A percentile compares a stretch with the other conserved stretches of the same genome.
Conservation (phyloP, 2,797 vertebrate genomes). For the Erithacus rubecula region DNA sequence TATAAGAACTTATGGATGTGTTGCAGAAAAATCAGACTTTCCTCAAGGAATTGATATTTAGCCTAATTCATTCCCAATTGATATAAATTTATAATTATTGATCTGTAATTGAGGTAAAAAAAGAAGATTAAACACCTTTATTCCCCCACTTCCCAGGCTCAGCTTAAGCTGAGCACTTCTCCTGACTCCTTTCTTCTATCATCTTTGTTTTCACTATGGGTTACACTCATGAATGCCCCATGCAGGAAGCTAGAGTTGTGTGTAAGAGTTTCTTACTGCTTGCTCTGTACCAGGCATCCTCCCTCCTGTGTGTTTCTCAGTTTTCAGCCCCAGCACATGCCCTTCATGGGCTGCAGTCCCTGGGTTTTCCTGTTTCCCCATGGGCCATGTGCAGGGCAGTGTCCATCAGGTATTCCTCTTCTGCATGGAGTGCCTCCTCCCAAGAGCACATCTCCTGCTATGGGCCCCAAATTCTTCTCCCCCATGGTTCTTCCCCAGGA, state of each 20-base stretch:
- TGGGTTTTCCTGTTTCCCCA: background rate
- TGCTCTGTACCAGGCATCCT: background rate
- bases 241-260: background rate
- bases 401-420: rapidly evolving
- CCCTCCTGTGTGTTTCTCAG: background rate
- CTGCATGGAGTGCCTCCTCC: background rate
- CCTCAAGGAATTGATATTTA: background rate
- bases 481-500: rapidly evolving
- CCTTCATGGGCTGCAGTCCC: background rate
- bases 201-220: background rate
- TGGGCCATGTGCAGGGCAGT: rapidly evolving
- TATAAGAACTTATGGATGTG: background rate
- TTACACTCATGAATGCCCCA: background rate
- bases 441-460: background rate
- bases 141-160: rapidly evolving
- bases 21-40: background rate
- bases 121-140: background rate
- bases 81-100: background rate
- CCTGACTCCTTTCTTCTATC: background rate
- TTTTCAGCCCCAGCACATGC: background rate
- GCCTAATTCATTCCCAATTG: background rate
- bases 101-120: background rate
- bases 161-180: background rate
- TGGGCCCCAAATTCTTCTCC: background rate
- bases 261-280: background rate